Conservation (phyloP, 2,797 vertebrate genomes). For the Emys orbicularis region DNA sequence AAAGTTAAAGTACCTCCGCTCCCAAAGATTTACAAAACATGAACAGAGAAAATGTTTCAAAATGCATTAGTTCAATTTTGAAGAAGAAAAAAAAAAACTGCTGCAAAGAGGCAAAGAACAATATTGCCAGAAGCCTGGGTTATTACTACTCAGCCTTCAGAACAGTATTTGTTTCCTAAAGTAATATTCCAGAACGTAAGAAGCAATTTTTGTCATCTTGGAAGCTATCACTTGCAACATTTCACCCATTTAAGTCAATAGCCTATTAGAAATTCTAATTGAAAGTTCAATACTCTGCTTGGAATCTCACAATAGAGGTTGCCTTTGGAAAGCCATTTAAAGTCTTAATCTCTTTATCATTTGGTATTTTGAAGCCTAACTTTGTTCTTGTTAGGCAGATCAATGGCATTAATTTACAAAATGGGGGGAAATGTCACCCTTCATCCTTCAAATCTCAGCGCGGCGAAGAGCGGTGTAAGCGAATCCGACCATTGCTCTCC, state of each 20-base stretch:
- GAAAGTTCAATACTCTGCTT: conserved; percentile 94
- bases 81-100: conserved; percentile 36
- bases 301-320: conserved; percentile 91
- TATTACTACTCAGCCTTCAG: conserved; percentile 71
- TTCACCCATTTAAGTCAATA: conserved; percentile 97
- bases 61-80: conserved; percentile 70
- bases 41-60: conserved; percentile 71
- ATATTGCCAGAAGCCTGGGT: conserved; percentile 66
- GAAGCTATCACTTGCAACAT: conserved; percentile 90
- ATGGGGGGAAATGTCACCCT: conserved; percentile 96
- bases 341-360: conserved; percentile 98
- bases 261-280: conserved; percentile 98
- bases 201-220: conserved; percentile 88
- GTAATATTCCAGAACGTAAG: conserved; percentile 84
- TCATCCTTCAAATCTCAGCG: conserved; percentile 93
- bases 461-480: conserved; percentile 85
- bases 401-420: conserved; percentile 98
- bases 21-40: conserved; percentile 73
- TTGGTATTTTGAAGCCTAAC: conserved; percentile 97
- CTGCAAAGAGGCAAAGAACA: conserved; percentile 56
- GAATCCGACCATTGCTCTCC: conserved; percentile 84
- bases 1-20: conserved; percentile 63
- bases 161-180: conserved; percentile 78
- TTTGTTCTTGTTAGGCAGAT: conserved; percentile 98
- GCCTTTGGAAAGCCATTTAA: conserved; percentile 95